Conservation (phyloP, 2,888 invertebrate species). For the Conistra vaccinii region DNA sequence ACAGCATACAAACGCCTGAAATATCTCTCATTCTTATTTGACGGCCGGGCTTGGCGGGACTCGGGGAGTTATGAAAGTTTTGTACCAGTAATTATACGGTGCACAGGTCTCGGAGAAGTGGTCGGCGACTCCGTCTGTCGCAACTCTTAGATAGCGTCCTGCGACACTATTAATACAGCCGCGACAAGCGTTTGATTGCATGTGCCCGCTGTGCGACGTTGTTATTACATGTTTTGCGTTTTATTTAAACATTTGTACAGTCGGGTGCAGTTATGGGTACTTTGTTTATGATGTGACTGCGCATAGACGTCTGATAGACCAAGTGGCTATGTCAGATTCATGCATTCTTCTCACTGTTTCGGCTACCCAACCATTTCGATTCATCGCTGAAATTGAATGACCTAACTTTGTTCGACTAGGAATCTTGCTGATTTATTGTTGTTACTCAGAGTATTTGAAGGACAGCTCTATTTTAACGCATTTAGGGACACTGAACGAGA, state of each 20-base stretch:
- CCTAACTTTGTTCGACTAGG: neutral
- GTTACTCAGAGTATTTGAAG: neutral
- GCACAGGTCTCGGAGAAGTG: constrained; percentile 63
- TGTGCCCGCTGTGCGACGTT: constrained; percentile 76
- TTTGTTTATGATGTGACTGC: neutral
- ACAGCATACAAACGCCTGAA: constrained; percentile 83
- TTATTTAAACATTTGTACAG: constrained; percentile 64
- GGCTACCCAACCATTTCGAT: no score
- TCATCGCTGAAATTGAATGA: neutral
- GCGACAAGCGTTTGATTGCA: constrained; percentile 85
- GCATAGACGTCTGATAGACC: neutral
- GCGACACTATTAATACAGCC: constrained; percentile 82
- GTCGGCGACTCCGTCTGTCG: constrained; percentile 64
- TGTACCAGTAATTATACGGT: constrained; percentile 84
- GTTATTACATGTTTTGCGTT: constrained; percentile 77
- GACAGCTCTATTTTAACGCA: neutral
- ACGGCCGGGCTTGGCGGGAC: constrained; percentile 65
- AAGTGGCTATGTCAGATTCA: neutral
- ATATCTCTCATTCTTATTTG: constrained; percentile 87
- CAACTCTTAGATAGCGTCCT: constrained; percentile 78
- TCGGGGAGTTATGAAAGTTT: constrained; percentile 84
- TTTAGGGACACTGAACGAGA: no score
- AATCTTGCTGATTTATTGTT: neutral
- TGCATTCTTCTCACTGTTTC: neutral
- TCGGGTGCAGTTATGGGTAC: constrained; percentile 31